Base-by-base conservation (phyloP, 2,888 invertebrate genomes). In the Melieria picta region DNA sequence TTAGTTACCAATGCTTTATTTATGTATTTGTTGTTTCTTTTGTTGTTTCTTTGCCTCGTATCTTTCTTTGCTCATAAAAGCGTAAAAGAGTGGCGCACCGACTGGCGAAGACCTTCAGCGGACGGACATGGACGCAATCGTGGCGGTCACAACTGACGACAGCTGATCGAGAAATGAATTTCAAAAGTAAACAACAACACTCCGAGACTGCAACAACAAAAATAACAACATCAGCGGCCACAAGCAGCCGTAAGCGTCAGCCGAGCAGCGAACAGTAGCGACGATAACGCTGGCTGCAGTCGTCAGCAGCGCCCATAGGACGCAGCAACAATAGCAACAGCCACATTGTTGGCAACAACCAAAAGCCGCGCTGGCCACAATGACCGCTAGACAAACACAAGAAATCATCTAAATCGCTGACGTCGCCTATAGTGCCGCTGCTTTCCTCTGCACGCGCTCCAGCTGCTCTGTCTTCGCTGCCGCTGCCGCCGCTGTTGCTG, bases 71-170 rank as follows among this genome's bases (percentile, higher is more conserved):
- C 7, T n/a, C 1, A 9, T 47, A 58, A 16, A 48, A 4, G n/a
- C 9, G 67, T 45, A 30, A 50, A 42, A 9, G 48, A 52, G 67
- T 43, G 60, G n/a, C 5, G 45, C 7, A n/a, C 48, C 5, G 11
- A 13, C 46, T 67, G 60, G 16, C 4, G 7, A 72, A 72, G 72
- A 72, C 72, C 68, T 72, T 72, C 72, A 58, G n/a, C 58, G 30
- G 56, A 30, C 11, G 45, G 57, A 62, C 50, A 16, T 56, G 46
- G 30, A 48, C 30, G 57, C 62, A 55, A 13, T 30, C 10, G 43
- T n/a, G 11, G 16, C n/a, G 57, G 9, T 7, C 45, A 48, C 50
- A 56, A 11, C 43, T 43, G 42, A 7, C n/a, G 9, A 56, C 63
- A 63, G 57, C 69, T 69, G 62, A 56, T 63, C 63, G 55, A 56